A percentile compares a stretch with the other conserved stretches of the same genome.
These are phyloP conservation scores for Elephantulus edwardii DNA, from an alignment of 2,113 vertebrate species.

Conservation along the genomic window DNA sequence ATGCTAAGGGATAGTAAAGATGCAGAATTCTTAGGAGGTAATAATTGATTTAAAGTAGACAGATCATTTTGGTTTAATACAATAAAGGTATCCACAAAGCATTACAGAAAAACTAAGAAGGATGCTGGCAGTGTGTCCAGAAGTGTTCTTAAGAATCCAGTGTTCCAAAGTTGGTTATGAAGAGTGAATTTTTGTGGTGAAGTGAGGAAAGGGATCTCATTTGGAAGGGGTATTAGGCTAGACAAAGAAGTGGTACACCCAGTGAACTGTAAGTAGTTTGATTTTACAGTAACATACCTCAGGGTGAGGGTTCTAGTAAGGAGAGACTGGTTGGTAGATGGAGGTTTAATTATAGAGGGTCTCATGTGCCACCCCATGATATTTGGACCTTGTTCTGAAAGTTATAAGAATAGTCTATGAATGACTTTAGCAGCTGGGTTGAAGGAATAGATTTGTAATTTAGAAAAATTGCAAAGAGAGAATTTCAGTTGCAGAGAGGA, in stretches of 20 bases:
- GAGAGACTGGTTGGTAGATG: not conserved
- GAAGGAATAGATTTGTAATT: not conserved
- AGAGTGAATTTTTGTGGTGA: not conserved
- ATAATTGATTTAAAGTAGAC: not conserved
- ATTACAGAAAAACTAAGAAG: not conserved
- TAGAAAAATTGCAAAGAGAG: no score
- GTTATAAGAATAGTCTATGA: not conserved
- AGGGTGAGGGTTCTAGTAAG: not conserved
- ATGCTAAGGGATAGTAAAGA: not conserved
- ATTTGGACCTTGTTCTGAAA: slow-evolving; percentile 34
- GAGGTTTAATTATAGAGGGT: not conserved
- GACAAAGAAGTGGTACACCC: no score
- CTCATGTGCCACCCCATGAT: not conserved
- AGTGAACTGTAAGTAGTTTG: not conserved
- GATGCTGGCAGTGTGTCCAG: not conserved
- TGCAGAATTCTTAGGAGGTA: not conserved
- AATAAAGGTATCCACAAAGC: not conserved
- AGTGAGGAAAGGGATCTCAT: not conserved
- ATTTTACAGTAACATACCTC: not conserved
- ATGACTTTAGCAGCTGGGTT: not conserved
- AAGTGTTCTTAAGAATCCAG: not conserved
- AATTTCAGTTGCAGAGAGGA: not conserved
- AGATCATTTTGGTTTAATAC: not conserved
- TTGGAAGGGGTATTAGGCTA: no score
- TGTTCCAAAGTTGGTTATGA: not conserved